These are phyloP conservation scores for Scolopax mira DNA, from an alignment of 2,113 vertebrate species.

Conservation along the genomic window DNA sequence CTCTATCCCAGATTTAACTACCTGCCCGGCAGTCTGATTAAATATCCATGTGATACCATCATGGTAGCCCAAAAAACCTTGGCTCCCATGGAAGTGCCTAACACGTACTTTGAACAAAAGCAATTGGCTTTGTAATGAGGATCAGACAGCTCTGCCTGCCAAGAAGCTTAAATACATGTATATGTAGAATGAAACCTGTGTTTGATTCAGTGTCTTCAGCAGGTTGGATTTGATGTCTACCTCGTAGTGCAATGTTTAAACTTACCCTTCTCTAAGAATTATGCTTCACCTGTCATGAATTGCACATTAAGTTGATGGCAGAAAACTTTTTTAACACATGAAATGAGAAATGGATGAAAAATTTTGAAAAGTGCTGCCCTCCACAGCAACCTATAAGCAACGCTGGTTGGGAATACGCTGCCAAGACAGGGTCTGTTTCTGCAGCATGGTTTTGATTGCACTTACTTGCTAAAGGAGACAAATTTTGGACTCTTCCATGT, in stretches of 20 bases:
- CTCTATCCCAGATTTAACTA: not conserved
- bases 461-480: not conserved
- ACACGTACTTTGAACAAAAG: not conserved
- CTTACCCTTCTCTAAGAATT: not conserved
- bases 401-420: not conserved
- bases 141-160: not conserved
- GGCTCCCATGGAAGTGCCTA: not conserved
- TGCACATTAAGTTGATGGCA: rapidly evolving
- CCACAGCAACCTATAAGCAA: rapidly evolving
- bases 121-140: not conserved
- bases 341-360: not conserved
- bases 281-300: not conserved
- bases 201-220: not conserved
- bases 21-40: not conserved
- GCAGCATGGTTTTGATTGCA: not conserved
- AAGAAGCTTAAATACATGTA: not conserved
- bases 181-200: not conserved
- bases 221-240: not conserved
- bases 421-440: not conserved
- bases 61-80: not conserved
- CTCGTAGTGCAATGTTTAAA: not conserved
- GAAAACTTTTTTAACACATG: not conserved
- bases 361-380: not conserved
- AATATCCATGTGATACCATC: not conserved
- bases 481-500: not conserved